Evolutionary conservation across 2,888 invertebrate genomes (phyloP).

Genomic region (Azorinus chamasolen): DNA sequence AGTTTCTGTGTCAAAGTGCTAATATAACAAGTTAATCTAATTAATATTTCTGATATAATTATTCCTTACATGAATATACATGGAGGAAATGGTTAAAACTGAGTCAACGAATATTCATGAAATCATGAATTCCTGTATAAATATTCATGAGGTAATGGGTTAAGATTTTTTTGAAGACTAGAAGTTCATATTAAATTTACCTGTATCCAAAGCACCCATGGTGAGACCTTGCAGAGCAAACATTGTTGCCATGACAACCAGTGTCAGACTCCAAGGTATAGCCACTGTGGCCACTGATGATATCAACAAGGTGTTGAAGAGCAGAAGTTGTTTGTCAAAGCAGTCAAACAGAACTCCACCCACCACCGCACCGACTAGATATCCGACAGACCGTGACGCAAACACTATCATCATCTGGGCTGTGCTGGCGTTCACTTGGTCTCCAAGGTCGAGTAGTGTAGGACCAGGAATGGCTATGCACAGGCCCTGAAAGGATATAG

Average conservation of each 20-base stretch:
- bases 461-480: constrained; percentile 87
- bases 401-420: constrained; percentile 85
- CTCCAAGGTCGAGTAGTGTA: constrained; percentile 85
- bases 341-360: constrained; percentile 85
- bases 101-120: too few relatives aligned
- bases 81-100: too few relatives aligned
- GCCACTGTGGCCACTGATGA: constrained; percentile 85
- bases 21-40: too few relatives aligned
- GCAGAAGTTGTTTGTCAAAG: constrained; percentile 85
- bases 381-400: constrained; percentile 86
- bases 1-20: too few relatives aligned
- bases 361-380: constrained; percentile 86
- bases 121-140: too few relatives aligned
- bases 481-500: constrained; percentile 83
- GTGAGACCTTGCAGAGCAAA: constrained; percentile 85
- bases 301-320: constrained; percentile 85
- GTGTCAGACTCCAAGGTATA: constrained; percentile 85
- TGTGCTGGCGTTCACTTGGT: constrained; percentile 80
- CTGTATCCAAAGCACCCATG: constrained; percentile 86
- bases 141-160: too few relatives aligned
- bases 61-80: too few relatives aligned
- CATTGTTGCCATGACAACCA: constrained; percentile 82
- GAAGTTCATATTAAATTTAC: too few relatives aligned
- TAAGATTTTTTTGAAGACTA: too few relatives aligned
- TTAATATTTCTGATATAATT: too few relatives aligned